Evolutionary conservation across 2,888 invertebrate genomes (phyloP).

Genomic region (Syrista parreyssii): DNA sequence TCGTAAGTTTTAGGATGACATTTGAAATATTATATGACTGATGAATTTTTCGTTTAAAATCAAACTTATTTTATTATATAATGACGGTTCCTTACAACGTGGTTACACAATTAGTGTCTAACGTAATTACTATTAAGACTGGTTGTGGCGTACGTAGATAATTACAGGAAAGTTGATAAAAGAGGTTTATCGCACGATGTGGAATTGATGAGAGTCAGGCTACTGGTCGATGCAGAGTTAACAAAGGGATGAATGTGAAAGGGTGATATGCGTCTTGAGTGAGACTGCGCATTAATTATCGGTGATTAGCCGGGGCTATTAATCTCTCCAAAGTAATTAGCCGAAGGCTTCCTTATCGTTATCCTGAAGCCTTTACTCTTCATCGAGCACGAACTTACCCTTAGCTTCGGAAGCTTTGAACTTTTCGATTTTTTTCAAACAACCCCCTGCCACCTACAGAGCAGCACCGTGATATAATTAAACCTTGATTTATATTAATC

Average conservation of each 20-base stretch:
- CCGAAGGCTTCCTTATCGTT: constrained; percentile 4
- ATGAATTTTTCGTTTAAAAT: no score
- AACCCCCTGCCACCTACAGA: background rate
- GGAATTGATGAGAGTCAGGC: background rate
- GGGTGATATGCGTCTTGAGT: constrained; percentile 3
- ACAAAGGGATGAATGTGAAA: constrained; percentile 6
- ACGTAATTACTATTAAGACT: background rate
- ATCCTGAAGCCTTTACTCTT: background rate
- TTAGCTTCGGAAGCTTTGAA: background rate
- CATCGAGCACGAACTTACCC: background rate
- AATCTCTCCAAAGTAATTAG: constrained; percentile 31
- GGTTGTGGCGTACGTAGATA: background rate
- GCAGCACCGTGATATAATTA: background rate
- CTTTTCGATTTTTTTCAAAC: background rate
- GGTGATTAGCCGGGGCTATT: constrained; percentile 25
- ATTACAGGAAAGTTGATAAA: background rate
- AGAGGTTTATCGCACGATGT: background rate
- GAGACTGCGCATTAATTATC: constrained; percentile 27
- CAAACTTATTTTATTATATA: background rate
- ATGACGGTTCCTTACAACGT: background rate
- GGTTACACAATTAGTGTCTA: background rate
- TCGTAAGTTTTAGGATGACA: background rate
- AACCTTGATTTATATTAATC: background rate
- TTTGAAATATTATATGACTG: background rate
- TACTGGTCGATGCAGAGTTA: background rate